These are phyloP conservation scores for Aphaenogaster floridana DNA, from an alignment of 1,140 invertebrate species.

Conservation along the genomic window DNA sequence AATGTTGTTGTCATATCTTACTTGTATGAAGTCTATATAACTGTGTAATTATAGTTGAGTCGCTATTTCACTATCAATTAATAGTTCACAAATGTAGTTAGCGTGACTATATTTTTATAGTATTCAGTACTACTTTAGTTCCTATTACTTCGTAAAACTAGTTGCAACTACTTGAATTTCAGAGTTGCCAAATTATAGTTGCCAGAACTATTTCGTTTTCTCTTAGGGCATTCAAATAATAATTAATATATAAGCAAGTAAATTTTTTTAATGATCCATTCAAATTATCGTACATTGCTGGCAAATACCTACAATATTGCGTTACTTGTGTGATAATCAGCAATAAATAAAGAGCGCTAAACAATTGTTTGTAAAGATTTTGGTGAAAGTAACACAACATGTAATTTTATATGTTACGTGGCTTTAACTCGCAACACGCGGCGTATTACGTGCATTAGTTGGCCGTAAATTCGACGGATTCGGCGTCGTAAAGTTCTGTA, in stretches of 20 bases:
- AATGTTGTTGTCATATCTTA: too few species aligned
- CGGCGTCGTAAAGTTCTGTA: constrained; percentile 53
- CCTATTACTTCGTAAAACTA: too few species aligned
- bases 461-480: constrained; percentile 62
- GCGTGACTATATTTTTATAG: too few species aligned
- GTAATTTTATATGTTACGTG: constrained; percentile 1
- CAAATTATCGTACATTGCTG: not conserved
- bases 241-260: not conserved
- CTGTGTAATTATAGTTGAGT: too few species aligned
- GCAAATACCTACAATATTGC: not conserved
- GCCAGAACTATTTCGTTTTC: too few species aligned
- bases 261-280: not conserved
- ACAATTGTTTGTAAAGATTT: not conserved
- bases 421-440: not conserved
- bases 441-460: constrained; percentile 26
- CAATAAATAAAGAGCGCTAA: not conserved
- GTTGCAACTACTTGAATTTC: too few species aligned
- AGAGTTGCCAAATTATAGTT: too few species aligned
- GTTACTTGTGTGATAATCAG: not conserved
- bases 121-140: too few species aligned
- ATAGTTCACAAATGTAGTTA: too few species aligned
- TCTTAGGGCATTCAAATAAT: not conserved
- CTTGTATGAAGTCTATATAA: too few species aligned
- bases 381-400: not conserved
- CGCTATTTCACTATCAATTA: too few species aligned